phyloP scores from a whole-genome alignment of 2,113 vertebrate species.

The Hippolais icterina region DNA sequence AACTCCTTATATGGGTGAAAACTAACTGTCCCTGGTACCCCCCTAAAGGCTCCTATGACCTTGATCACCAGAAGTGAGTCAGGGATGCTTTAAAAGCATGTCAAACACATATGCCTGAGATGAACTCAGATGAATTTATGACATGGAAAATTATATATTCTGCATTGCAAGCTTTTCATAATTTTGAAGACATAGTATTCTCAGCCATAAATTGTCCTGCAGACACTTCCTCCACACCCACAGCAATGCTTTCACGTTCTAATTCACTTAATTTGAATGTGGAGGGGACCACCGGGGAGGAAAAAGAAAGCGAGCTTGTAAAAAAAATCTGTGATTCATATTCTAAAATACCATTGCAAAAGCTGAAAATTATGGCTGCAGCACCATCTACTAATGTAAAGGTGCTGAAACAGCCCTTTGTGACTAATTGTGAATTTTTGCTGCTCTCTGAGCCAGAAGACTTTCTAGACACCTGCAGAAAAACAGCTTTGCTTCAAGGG shows the following conservation, averaged over 20 bases:
- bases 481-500: neutral
- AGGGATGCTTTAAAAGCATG: neutral
- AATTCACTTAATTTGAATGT: neutral
- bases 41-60: neutral
- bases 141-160: neutral
- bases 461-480: neutral
- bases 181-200: neutral
- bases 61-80: neutral
- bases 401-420: neutral
- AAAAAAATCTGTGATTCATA: neutral
- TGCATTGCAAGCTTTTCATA: neutral
- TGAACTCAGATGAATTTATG: neutral
- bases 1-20: neutral
- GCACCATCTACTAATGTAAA: neutral
- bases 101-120: neutral
- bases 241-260: neutral
- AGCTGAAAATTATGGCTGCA: neutral
- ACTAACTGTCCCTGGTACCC: too few species aligned
- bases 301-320: neutral
- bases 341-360: rapidly evolving
- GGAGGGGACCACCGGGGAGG: neutral
- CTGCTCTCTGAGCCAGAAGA: neutral
- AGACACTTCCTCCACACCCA: neutral
- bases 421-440: neutral
- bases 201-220: neutral